A percentile compares a stretch with the other conserved stretches of the same genome.
phyloP scores from a whole-genome alignment of 2,888 invertebrate genomes.

The Phalera bucephala region DNA sequence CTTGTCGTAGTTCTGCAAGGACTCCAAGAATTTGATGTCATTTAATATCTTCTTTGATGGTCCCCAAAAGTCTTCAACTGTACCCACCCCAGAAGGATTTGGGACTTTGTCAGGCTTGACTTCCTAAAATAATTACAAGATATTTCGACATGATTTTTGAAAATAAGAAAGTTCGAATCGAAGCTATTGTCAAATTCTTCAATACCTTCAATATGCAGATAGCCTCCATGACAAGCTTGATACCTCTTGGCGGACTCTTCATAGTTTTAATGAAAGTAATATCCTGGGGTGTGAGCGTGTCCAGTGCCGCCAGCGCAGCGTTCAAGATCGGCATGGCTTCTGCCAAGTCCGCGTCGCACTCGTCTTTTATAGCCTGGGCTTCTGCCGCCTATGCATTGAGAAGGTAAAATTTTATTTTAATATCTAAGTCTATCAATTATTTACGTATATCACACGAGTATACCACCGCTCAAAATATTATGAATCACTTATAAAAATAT shows the following conservation, averaged over 20 bases:
- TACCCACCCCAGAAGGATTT: conserved; percentile 91
- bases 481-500: too few species aligned
- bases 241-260: conserved; percentile 96
- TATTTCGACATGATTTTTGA: too few species aligned
- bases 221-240: conserved; percentile 97
- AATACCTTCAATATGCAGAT: conserved; percentile 96
- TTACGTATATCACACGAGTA: too few species aligned
- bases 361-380: conserved; percentile 94
- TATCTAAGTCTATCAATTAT: too few species aligned
- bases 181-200: too few species aligned
- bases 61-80: conserved; percentile 96
- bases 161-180: too few species aligned
- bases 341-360: conserved; percentile 95
- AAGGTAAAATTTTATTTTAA: too few species aligned
- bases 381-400: conserved; percentile 75
- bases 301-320: conserved; percentile 92
- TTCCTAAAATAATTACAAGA: too few species aligned
- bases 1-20: conserved; percentile 93
- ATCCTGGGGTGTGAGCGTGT: conserved; percentile 94
- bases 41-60: conserved; percentile 94
- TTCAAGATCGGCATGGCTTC: conserved; percentile 96
- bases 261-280: conserved; percentile 97
- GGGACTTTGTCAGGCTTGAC: conserved; percentile 94
- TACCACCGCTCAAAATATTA: too few species aligned
- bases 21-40: conserved; percentile 96